These are phyloP conservation scores for Tetragonula clypearis DNA, from an alignment of 1,140 invertebrate species.

Conservation along the genomic window DNA sequence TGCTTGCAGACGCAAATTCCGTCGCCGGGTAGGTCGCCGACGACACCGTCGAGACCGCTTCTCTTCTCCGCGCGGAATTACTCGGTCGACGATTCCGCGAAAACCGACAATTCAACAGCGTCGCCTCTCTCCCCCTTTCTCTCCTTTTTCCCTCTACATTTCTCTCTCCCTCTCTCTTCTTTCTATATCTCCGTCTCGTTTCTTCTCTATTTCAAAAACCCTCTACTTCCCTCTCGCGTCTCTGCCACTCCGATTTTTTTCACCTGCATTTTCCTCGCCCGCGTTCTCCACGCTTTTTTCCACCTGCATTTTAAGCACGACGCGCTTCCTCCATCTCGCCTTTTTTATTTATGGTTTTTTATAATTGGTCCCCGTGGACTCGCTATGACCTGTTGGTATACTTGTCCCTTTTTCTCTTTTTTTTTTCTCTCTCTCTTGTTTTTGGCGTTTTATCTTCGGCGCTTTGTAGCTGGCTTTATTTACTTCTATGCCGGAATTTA, in stretches of 20 bases:
- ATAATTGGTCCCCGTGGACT: slow-evolving; percentile 6
- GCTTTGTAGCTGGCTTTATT: neutral
- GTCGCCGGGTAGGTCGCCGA: slow-evolving; percentile 7
- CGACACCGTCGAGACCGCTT: slow-evolving; percentile 32
- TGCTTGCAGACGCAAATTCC: slow-evolving; percentile 39
- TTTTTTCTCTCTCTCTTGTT: no score
- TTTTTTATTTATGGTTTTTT: slow-evolving; percentile 19
- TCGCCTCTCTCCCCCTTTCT: slow-evolving; percentile 14
- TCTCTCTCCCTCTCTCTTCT: slow-evolving; percentile 1
- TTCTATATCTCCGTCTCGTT: neutral
- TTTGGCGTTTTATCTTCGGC: no score
- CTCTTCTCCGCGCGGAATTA: slow-evolving; percentile 37
- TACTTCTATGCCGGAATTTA: neutral
- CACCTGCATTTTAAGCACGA: neutral
- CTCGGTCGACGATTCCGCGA: slow-evolving; percentile 18
- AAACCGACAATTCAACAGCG: neutral
- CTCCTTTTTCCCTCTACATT: neutral
- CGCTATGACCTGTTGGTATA: no score
- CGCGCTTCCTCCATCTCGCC: neutral
- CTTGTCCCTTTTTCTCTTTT: neutral
- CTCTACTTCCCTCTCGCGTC: neutral
- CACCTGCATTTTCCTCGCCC: neutral
- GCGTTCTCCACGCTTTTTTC: neutral
- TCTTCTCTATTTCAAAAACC: neutral
- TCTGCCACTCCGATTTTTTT: neutral